Conservation (phyloP, 2,797 vertebrate species). For the Hipposideros larvatus region DNA sequence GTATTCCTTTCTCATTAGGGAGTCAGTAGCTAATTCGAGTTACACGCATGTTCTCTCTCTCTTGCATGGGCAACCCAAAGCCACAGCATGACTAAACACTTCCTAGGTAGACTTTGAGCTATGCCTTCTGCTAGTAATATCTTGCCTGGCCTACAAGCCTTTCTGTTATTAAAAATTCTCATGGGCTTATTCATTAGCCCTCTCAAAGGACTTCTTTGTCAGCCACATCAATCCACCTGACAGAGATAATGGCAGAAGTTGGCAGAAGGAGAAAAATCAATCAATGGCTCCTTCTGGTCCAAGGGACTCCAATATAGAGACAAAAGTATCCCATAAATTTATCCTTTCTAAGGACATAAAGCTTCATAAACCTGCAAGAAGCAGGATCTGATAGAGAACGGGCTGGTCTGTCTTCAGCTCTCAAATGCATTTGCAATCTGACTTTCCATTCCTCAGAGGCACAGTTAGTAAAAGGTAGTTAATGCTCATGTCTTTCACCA, state of each 20-base stretch:
- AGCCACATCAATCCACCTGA: conserved; percentile 20
- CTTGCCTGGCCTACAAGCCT: neutral
- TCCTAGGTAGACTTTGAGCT: neutral
- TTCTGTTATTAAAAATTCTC: conserved; percentile 64
- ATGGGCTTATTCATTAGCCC: conserved; percentile 28
- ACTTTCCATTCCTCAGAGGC: neutral
- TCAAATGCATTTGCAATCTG: conserved; percentile 32
- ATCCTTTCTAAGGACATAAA: conserved; percentile 41
- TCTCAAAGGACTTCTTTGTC: conserved; percentile 67
- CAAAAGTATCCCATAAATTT: conserved; percentile 25
- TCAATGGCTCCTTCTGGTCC: conserved; percentile 54
- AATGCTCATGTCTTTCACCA: conserved; percentile 46
- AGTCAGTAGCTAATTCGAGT: neutral
- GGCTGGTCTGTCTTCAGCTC: conserved; percentile 51
- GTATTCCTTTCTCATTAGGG: neutral
- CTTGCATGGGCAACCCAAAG: neutral
- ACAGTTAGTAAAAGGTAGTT: conserved; percentile 33
- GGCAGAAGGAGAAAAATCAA: conserved; percentile 23
- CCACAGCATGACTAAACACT: neutral
- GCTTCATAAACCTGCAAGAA: conserved; percentile 33
- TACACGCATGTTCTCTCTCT: neutral
- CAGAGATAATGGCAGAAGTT: conserved; percentile 18
- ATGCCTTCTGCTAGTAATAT: conserved; percentile 2
- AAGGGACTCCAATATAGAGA: conserved; percentile 25
- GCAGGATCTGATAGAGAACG: neutral